phyloP scores from a whole-genome alignment of 2,113 vertebrate species.

The Elephas maximus region DNA sequence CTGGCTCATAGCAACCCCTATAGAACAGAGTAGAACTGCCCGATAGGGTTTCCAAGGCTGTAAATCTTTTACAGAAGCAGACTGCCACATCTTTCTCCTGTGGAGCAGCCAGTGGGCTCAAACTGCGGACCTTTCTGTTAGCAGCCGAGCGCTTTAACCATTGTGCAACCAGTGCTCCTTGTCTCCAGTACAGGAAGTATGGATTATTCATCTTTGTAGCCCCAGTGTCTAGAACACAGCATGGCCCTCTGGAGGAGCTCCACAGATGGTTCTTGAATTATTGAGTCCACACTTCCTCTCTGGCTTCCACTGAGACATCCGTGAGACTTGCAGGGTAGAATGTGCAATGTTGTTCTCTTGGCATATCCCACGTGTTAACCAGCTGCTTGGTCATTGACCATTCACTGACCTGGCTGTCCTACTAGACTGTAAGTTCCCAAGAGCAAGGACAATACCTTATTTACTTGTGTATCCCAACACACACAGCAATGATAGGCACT shows the following conservation, averaged over 20 bases:
- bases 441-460: not conserved
- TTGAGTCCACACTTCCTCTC: not conserved
- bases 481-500: not conserved
- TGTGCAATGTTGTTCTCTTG: not conserved
- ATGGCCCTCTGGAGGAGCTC: not conserved
- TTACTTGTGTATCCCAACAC: not conserved
- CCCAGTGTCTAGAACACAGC: not conserved
- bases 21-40: too few relatives aligned
- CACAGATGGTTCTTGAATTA: not conserved
- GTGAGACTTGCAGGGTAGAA: not conserved
- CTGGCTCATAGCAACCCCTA: too few relatives aligned
- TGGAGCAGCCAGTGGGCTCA: too few relatives aligned
- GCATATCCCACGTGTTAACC: not conserved
- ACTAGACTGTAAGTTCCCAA: not conserved
- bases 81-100: too few relatives aligned
- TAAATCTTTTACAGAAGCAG: too few relatives aligned
- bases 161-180: too few relatives aligned
- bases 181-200: not conserved
- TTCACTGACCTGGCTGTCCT: not conserved
- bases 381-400: not conserved
- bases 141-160: too few relatives aligned
- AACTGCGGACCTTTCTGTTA: too few relatives aligned
- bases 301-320: not conserved
- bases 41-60: too few relatives aligned
- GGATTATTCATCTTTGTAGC: constrained; percentile 3